Base-by-base conservation (phyloP, 2,113 vertebrate species). In the Sakesphorus luctuosus region DNA sequence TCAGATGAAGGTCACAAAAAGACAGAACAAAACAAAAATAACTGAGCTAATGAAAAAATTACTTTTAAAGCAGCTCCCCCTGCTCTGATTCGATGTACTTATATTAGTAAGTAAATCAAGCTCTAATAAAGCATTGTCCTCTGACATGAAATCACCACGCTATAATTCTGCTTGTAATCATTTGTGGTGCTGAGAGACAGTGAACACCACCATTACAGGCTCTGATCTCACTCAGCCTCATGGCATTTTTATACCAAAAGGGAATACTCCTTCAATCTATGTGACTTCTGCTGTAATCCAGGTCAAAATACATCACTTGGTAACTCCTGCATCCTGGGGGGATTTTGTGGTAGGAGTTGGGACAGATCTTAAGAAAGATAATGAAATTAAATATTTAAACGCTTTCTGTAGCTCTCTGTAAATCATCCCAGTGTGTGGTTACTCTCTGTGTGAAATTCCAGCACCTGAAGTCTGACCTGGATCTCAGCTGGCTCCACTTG, bases 31-130 rank as follows among this genome's bases (percentile, higher is more conserved):
- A 74, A 18, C 43, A 76, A 80, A 92, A 94, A 74, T 35, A 84
- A 87, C 77, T 4, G 16, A 81, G 65, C 69, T 87, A 87, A 87
- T 2, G 0, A 89, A 96, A 94, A 89, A 89, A 75, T 13, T 23
- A 85, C 83, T 89, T 78, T 91, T 87, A 33, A 83, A 85, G 74
- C 56, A 53, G 49, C 71, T 92, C 84, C 18, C 36, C 46, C 69
- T 69, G 29, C 73, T 78, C 80, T 87, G 84, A 95, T 75, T 92
- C 87, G 68, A 40, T 36, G 74, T 89, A 18, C 58, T 73, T 89
- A 65, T 52, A 94, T 84, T 89, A 59, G 58, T 78, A 49, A 94
- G 89, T 93, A 92, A 96, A 94, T 95, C 84, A 94, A 95, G 81
- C 40, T 53, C 66, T 61, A 91, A 87, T 90, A 96, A 91, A 87